phyloP scores from a whole-genome alignment of 2,797 vertebrate genomes.

The Cryptoprocta ferox region DNA sequence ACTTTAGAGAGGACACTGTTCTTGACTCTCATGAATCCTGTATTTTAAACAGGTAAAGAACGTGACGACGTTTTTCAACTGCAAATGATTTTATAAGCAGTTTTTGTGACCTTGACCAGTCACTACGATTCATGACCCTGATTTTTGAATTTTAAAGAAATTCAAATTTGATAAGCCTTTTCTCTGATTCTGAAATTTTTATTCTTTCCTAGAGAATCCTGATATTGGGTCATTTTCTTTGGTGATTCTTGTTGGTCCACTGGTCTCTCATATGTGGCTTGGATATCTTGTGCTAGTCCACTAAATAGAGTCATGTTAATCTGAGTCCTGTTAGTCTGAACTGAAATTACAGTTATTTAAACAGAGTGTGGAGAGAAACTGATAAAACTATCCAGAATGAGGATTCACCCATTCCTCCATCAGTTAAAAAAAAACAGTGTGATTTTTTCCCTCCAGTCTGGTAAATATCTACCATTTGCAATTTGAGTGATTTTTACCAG shows the following conservation, averaged over 20 bases:
- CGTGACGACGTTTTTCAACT: background rate
- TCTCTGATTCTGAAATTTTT: slow-evolving; percentile 13
- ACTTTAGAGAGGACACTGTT: background rate
- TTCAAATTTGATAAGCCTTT: background rate
- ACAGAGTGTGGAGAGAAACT: background rate
- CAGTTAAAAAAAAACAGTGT: slow-evolving; percentile 11
- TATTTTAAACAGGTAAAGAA: background rate
- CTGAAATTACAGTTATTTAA: background rate
- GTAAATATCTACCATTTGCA: background rate
- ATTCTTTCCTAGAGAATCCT: background rate
- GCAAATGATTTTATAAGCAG: background rate
- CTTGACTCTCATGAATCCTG: background rate
- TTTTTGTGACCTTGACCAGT: background rate
- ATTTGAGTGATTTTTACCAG: background rate
- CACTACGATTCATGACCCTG: background rate
- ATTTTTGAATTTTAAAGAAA: slow-evolving; percentile 6
- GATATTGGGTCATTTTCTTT: background rate
- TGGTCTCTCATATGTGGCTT: background rate
- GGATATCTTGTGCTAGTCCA: background rate
- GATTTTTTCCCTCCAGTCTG: background rate
- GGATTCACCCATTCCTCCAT: background rate
- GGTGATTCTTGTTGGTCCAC: background rate
- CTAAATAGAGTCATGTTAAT: background rate
- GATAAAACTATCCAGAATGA: background rate
- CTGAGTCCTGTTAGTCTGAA: background rate